Evolutionary conservation across 2,113 vertebrate genomes (phyloP).

Genomic region (Eidolon helvum): DNA sequence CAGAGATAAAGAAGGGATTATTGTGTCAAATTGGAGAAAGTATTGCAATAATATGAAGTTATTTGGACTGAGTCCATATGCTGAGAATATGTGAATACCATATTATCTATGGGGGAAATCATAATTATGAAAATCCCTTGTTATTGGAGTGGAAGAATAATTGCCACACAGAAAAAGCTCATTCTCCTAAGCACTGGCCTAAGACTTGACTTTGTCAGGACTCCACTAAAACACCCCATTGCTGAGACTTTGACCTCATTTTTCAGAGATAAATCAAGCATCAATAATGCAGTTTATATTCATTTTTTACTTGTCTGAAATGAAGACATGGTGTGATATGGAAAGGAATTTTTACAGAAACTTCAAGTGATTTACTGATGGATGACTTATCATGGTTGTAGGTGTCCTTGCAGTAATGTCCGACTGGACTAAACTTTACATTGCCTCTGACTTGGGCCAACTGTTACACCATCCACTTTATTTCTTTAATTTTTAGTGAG

Average conservation of each 20-base stretch:
- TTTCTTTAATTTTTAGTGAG: background rate
- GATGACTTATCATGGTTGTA: background rate
- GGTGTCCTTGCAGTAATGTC: background rate
- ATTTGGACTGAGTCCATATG: background rate
- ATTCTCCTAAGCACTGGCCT: background rate
- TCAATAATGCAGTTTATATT: background rate
- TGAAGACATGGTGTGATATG: background rate
- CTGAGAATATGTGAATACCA: background rate
- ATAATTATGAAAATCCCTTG: background rate
- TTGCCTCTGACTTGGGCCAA: background rate
- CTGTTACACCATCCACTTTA: background rate
- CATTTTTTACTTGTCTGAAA: constrained; percentile 32
- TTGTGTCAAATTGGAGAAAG: background rate
- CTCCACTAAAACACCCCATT: background rate
- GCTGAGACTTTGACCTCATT: background rate
- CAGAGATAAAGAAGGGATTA: background rate
- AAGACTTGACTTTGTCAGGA: background rate
- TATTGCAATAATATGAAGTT: background rate
- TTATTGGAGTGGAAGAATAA: background rate
- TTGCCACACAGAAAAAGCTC: background rate
- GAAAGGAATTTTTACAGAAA: background rate
- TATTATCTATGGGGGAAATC: background rate
- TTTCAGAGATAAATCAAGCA: background rate
- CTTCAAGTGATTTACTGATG: background rate
- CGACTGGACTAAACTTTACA: background rate